Evolutionary conservation across 2,797 vertebrate species (phyloP), one percentile per base, ranked within the genome.

Genomic region (Sebastes steindachneri): DNA sequence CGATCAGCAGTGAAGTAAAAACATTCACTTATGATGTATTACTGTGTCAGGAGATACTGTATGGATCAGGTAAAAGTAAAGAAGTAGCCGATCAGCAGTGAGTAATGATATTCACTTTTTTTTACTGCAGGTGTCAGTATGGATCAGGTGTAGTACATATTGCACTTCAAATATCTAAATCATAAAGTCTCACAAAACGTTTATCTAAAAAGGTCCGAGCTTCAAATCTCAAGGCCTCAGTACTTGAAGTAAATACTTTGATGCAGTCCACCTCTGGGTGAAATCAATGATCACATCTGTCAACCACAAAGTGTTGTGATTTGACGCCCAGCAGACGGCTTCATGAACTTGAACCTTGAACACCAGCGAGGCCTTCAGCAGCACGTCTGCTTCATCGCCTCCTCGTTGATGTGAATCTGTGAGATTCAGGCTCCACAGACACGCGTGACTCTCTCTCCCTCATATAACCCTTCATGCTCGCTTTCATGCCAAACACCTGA

Each of bases 401-500:
- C 58, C 70, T 8, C 4, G 2, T 12, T 73, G 23, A 65, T 62
- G 55, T 58, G 23, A 79, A 58, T 31, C 59, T 85, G 67, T 65
- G 64, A 59, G 64, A 54, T 33, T 77, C 59, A 37, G 72, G 3
- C 79, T 66, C 37, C 2, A 15, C 64, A 80, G 28, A 77, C 64
- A 33, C 3, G 5, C 14, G 14, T 73, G 70, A 78, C 62, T 77
- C 28, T 12, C 35, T 55, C 14, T 11, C 51, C 63, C 64, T 45
- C 45, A n/a, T 25, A 5, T 35, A 14, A 45, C 21, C 60, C 70
- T 68, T 75, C 65, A 76, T 53, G 74, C 79, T 84, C 0, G 2
- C 65, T 37, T 73, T 64, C 59, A 82, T 65, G 70, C 33, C 37
- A 81, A 84, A 85, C 35, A 73, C 33, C 77, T 76, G 17, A 68